Evolutionary conservation across 2,797 vertebrate species (phyloP).

Genomic region (Podargus strigoides): DNA sequence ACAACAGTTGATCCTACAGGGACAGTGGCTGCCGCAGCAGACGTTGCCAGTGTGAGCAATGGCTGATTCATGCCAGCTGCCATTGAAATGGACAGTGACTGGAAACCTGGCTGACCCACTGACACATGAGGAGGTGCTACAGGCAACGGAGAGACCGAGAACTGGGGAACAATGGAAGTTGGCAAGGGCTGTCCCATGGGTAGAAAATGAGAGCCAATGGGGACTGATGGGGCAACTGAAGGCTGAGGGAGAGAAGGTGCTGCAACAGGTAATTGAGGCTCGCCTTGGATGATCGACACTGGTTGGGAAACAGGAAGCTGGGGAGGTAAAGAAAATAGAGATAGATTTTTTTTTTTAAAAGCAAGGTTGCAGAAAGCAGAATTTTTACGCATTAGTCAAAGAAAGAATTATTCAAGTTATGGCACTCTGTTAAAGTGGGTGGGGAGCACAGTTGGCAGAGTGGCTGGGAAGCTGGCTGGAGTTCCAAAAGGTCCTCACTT

Average conservation of each 20-base stretch:
- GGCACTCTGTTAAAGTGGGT: conserved; percentile 40
- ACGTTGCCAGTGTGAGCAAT: conserved; percentile 72
- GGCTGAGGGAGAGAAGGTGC: conserved; percentile 71
- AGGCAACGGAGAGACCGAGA: conserved; percentile 75
- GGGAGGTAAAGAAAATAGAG: conserved; percentile 81
- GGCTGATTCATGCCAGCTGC: conserved; percentile 75
- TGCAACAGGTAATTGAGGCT: conserved; percentile 76
- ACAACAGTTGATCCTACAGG: conserved; percentile 62
- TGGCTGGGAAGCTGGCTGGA: conserved; percentile 33
- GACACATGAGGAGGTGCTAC: conserved; percentile 72
- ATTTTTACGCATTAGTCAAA: conserved; percentile 72
- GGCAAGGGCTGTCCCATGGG: conserved; percentile 74
- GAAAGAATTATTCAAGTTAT: conserved; percentile 66
- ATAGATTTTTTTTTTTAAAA: conserved; percentile 66
- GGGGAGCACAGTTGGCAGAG: conserved; percentile 54
- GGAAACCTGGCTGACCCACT: conserved; percentile 75
- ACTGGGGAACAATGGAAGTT: conserved; percentile 70
- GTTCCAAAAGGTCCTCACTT: conserved; percentile 1
- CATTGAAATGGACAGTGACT: conserved; percentile 78
- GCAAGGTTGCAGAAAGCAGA: conserved; percentile 75
- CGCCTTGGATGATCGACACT: conserved; percentile 78
- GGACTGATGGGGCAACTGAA: conserved; percentile 74
- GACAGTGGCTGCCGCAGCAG: conserved; percentile 59
- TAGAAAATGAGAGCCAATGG: conserved; percentile 73
- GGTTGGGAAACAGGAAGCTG: conserved; percentile 81